Evolutionary conservation across 2,888 invertebrate genomes (phyloP).

Genomic region (Perithous albicinctus): DNA sequence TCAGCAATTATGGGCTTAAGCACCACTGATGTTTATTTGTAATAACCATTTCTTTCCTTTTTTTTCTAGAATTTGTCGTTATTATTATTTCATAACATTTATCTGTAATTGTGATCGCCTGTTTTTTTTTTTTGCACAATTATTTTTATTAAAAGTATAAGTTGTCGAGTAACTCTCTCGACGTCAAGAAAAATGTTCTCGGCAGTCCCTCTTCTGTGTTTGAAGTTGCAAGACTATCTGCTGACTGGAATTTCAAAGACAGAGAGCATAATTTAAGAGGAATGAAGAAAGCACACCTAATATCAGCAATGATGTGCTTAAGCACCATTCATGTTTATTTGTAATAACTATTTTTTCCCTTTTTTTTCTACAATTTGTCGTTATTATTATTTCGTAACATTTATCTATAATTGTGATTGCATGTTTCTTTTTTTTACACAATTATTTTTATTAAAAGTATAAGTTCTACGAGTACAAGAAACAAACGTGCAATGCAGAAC

Average conservation of each 20-base stretch:
- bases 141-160: not conserved
- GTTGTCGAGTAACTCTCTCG: no score
- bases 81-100: not conserved
- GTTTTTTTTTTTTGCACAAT: not conserved
- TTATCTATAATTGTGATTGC: not conserved
- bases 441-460: not conserved
- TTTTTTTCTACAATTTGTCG: not conserved
- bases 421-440: not conserved
- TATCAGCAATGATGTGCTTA: not conserved
- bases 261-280: not conserved
- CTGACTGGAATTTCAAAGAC: not conserved
- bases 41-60: not conserved
- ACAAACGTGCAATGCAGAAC: no score
- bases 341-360: not conserved
- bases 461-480: no score
- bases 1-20: not conserved
- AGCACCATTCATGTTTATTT: no score
- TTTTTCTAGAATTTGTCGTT: not conserved
- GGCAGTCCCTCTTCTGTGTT: not conserved
- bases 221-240: not conserved
- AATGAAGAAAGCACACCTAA: not conserved
- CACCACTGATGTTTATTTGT: no score
- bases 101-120: not conserved
- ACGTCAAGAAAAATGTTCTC: not conserved
- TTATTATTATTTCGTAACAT: not conserved